Base-by-base conservation (phyloP, 1,140 invertebrate genomes). In the Pogonognathellus flavescens region DNA sequence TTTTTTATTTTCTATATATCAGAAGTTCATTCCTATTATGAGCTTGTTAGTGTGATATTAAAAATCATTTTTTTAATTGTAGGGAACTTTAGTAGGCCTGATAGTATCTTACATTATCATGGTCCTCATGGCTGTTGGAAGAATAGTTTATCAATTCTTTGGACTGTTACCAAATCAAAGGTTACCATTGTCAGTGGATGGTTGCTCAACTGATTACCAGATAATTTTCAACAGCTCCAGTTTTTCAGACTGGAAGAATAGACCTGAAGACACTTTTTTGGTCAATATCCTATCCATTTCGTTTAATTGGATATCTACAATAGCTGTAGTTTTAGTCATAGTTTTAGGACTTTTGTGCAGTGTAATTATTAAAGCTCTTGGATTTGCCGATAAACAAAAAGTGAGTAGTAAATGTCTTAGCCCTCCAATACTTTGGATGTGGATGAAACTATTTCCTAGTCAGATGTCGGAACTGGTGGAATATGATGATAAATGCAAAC, bases 281-380 rank as follows among this genome's bases (percentile, higher is more conserved):
- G 50, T 84, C 83, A 10, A 57, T 84, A n/a, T 88, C 87, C 10
- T 88, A 86, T 57, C 18, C 86, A n/a, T 88, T 31, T 59, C 76
- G 85, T 25, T 52, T 84, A 9, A 53, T 84, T 18, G 87, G 85
- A 59, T 86, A 16, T 31, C 53, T 1, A 82, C 85, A n/a, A 41
- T 87, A 9, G 7, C n/a, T n/a, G n/a, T n/a, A n/a, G n/a, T n/a
- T n/a, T n/a, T n/a, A n/a, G n/a, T n/a, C n/a, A n/a, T n/a, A n/a
- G n/a, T 86, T 0, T 83, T 86, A 49, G 85, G 87, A 11, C 50
- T 88, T 5, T 13, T 85, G 7, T 84, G 57, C 49, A 80, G 83
- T 62, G n/a, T 84, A 9, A 59, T 84, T 11, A 80, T 84, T 18
- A 83, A 31, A 20, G 25, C 14, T n/a, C n/a, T n/a, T n/a, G n/a